Base-by-base conservation (phyloP, 1,140 invertebrate genomes). In the Leptinotarsa texana region DNA sequence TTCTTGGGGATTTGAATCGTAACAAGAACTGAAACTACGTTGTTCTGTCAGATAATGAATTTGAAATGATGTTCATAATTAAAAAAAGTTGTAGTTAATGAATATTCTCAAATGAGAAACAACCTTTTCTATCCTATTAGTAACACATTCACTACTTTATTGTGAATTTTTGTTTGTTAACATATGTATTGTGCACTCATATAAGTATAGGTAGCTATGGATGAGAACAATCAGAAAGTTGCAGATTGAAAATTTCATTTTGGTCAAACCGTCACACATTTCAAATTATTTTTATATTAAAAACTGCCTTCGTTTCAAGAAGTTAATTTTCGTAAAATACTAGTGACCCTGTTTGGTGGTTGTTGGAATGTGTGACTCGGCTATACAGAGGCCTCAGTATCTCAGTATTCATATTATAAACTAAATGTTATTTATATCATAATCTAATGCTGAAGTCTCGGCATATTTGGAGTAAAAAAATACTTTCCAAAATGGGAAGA, bases 401-500 rank as follows among this genome's bases (percentile, higher is more conserved):
- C 42, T 68, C 18, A 8, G 17, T 68, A 42, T 27, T n/a, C 66
- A 68, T 42, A 24, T 42, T n/a, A 42, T 15, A 18, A 42, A 42
- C 22, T 68, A 42, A 42, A 42, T 65, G 24, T 18, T 27, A 65
- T 17, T 68, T 68, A 68, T 68, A 68, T 42, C n/a, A 68, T 68
- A 42, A 68, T 33, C 66, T 68, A 68, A 68, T 47, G 22, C 49
- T 71, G 69, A 62, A 71, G 69, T 61, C 51, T 62, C 69, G 49
- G 69, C 66, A 68, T 71, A 71, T 21, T 48, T 24, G 15, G 51
- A 62, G 69, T 33, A 61, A 62, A 71, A 71, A 71, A 71, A 71
- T 61, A 71, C 49, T 71, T 71, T 71, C 57, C 69, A 71, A 71
- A 71, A 71, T 71, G 69, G 69, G 69, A 71, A 71, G 69, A 71